Conservation (phyloP, 92 coral and sea anemone species). For the Isaurus tuberculatus region DNA sequence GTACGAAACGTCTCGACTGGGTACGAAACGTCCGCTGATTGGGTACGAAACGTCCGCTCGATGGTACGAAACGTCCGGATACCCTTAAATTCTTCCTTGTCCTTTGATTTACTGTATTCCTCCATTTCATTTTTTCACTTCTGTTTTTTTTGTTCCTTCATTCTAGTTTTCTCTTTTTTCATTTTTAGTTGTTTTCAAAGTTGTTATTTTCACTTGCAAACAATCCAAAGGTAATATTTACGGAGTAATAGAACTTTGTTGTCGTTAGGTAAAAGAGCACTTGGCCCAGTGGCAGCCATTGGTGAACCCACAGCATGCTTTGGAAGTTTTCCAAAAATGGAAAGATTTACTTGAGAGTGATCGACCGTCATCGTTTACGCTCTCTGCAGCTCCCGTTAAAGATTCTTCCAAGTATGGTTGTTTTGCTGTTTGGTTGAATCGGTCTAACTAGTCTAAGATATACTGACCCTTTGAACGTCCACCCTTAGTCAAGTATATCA, state of each 20-base stretch:
- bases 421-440: background rate
- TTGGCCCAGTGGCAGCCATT: constrained; percentile 90
- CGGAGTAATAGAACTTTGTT: background rate
- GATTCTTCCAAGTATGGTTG: constrained; percentile 66
- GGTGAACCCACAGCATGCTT: constrained; percentile 74
- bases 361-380: constrained; percentile 73
- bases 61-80: too few species aligned
- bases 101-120: too few species aligned
- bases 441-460: too few species aligned
- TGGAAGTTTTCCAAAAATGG: constrained; percentile 88
- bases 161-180: too few species aligned
- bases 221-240: background rate
- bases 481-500: background rate
- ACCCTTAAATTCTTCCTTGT: too few species aligned
- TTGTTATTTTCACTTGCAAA: background rate
- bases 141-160: too few species aligned
- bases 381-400: constrained; percentile 60
- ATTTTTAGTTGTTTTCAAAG: background rate
- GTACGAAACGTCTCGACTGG: too few species aligned
- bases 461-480: background rate
- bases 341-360: constrained; percentile 86
- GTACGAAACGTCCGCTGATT: too few species aligned
- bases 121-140: too few species aligned
- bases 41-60: too few species aligned
- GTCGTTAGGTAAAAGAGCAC: constrained; percentile 71